phyloP scores from a whole-genome alignment of 30 jellyfish, hydroid and myxozoan genomes.

The Pseudorhiza aurosa region DNA sequence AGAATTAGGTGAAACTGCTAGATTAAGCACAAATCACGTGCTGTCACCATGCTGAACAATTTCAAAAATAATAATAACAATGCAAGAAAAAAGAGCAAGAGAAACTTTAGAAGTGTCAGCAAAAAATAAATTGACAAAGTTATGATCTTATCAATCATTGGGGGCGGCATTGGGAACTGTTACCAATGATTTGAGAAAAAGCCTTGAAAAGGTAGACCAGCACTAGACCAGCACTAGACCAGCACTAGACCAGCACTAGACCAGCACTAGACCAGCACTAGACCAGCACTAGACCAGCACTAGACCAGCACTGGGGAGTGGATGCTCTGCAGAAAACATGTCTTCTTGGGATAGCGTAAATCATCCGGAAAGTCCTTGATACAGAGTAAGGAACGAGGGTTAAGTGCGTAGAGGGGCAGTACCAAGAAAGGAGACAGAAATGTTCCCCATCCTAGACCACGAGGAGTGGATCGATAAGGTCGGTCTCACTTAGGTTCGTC shows the following conservation, averaged over 20 bases:
- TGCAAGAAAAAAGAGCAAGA: no score
- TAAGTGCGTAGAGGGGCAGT: neutral
- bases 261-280: no score
- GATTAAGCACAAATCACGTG: no score
- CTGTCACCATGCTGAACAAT: no score
- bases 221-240: no score
- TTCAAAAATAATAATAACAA: no score
- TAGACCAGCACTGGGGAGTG: slow-evolving; percentile 1
- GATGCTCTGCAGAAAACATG: neutral
- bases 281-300: no score
- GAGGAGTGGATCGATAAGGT: slow-evolving; percentile 14
- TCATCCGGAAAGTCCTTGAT: slow-evolving; percentile 9
- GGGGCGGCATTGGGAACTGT: slow-evolving; percentile 2
- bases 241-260: no score
- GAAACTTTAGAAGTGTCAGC: no score
- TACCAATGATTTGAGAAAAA: neutral
- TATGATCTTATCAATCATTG: neutral
- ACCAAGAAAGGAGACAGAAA: neutral
- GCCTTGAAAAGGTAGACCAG: neutral
- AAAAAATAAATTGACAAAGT: neutral
- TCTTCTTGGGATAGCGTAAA: slow-evolving; percentile 10
- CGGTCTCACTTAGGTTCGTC: no score
- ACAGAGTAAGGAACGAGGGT: slow-evolving; percentile 14
- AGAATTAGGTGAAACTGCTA: no score
- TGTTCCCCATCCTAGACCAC: neutral